These are phyloP conservation scores for Mercenaria mercenaria DNA, from an alignment of 1,140 invertebrate species.

Conservation along the genomic window DNA sequence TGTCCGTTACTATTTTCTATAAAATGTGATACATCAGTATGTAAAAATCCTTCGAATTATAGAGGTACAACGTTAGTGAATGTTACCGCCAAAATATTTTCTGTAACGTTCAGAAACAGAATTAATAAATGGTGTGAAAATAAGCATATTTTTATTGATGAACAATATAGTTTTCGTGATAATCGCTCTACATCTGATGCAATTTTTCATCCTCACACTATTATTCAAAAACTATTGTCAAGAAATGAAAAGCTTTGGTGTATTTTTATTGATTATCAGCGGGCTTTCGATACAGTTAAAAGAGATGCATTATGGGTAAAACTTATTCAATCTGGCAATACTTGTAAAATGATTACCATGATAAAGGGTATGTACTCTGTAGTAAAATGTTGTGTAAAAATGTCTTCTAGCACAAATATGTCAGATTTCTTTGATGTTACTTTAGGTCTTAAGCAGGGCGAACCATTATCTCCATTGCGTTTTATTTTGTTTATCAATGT, in stretches of 20 bases:
- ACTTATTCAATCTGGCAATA: not conserved
- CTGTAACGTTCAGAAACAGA: not conserved
- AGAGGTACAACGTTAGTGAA: constrained; percentile 40
- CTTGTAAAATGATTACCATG: no score
- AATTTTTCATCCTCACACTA: constrained; percentile 27
- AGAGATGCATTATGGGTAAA: constrained; percentile 41
- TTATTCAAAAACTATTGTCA: constrained; percentile 4
- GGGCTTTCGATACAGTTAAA: constrained; percentile 27
- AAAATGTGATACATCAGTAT: not conserved
- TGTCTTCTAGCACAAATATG: not conserved
- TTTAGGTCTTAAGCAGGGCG: constrained; percentile 25
- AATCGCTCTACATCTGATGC: constrained; percentile 42
- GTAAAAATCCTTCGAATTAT: constrained; percentile 31
- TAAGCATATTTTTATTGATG: constrained; percentile 12
- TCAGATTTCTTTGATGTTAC: constrained; percentile 13
- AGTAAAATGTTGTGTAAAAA: constrained; percentile 25
- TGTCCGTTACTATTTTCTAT: not conserved
- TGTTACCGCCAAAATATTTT: constrained; percentile 19
- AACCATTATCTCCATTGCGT: not conserved
- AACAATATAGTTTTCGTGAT: constrained; percentile 35
- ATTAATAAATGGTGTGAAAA: constrained; percentile 27
- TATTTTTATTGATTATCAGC: constrained; percentile 28
- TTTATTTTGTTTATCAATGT: no score
- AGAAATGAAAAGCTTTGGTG: constrained; percentile 12
- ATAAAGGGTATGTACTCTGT: not conserved